Conservation (phyloP, 30 jellyfish, hydroid and myxozoan species). For the Aurelia coerulea region DNA sequence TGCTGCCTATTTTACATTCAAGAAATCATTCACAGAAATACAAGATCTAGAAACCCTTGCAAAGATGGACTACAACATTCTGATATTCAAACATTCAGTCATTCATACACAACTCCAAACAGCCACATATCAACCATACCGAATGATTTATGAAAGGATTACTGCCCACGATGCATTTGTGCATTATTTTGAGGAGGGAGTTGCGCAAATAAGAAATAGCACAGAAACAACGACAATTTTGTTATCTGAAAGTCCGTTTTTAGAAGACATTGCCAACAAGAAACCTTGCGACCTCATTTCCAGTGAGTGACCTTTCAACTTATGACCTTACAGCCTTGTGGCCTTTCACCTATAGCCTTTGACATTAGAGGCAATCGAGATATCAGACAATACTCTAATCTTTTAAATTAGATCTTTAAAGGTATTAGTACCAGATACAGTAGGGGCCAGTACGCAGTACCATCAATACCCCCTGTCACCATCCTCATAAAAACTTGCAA, state of each 20-base stretch:
- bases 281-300: slow-evolving; percentile 53
- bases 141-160: slow-evolving; percentile 37
- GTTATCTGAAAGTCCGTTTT: slow-evolving; percentile 43
- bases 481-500: too few species aligned
- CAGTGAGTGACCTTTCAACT: slow-evolving; percentile 15
- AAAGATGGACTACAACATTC: slow-evolving; percentile 39
- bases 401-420: too few species aligned
- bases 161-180: slow-evolving; percentile 46
- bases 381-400: too few species aligned
- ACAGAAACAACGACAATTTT: slow-evolving; percentile 38
- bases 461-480: too few species aligned
- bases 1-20: slow-evolving; percentile 45
- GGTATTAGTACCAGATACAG: too few species aligned
- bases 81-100: slow-evolving; percentile 41
- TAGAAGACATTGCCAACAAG: slow-evolving; percentile 44
- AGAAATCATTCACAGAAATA: slow-evolving; percentile 33
- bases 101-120: slow-evolving; percentile 42
- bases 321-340: too few species aligned
- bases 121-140: slow-evolving; percentile 38
- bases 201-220: slow-evolving; percentile 33
- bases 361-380: too few species aligned
- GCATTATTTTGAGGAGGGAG: slow-evolving; percentile 30
- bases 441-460: too few species aligned
- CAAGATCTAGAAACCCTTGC: slow-evolving; percentile 47
- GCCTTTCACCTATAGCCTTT: too few species aligned